Percentiles rank a stretch among this genome's conserved stretches.
Conservation (phyloP, 2,888 invertebrate species). For the Tribolium freemani region DNA sequence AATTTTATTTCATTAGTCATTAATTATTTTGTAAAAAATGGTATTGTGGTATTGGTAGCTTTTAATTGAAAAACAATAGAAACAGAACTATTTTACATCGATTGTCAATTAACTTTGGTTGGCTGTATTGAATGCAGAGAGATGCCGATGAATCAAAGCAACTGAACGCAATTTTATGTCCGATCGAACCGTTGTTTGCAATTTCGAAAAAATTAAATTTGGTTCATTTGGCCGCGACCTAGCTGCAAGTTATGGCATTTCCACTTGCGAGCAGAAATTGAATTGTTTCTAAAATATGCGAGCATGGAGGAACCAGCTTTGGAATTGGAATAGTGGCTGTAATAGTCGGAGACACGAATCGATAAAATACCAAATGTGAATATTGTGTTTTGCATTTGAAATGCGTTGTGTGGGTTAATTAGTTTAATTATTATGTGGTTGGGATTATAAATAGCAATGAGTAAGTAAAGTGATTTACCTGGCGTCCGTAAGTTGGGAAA, state of each 20-base stretch:
- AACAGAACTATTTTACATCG: background rate
- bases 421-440: background rate
- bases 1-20: background rate
- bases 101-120: background rate
- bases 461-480: background rate
- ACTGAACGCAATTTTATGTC: background rate
- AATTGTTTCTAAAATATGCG: background rate
- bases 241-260: background rate
- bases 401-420: background rate
- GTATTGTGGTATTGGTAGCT: background rate
- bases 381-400: background rate
- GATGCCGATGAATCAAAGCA: background rate
- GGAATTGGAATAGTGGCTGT: background rate
- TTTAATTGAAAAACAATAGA: background rate
- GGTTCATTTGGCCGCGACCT: background rate
- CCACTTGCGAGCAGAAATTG: background rate
- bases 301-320: background rate
- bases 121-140: background rate
- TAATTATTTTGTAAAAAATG: background rate
- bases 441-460: background rate
- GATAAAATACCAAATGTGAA: background rate
- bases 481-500: background rate
- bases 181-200: too few species aligned
- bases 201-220: background rate
- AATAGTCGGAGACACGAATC: background rate